A percentile compares a stretch with the other conserved stretches of the same genome.
Evolutionary conservation across 2,113 vertebrate species (phyloP).

Genomic region (Oenanthe oenanthe): DNA sequence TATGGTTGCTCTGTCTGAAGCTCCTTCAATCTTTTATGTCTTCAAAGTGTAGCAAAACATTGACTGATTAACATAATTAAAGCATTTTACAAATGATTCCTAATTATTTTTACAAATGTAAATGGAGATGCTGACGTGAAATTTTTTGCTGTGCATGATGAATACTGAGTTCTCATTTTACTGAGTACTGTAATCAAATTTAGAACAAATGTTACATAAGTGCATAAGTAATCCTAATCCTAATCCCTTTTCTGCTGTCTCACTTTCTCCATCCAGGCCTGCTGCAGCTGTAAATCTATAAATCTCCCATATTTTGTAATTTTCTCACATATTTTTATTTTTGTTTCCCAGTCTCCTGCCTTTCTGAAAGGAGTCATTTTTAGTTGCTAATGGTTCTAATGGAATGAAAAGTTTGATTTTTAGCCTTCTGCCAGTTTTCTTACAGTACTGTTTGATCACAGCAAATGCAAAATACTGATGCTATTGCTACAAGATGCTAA

Average conservation of each 20-base stretch:
- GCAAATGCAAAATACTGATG: neutral
- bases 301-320: constrained; percentile 49
- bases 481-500: neutral
- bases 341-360: neutral
- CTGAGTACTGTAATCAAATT: constrained; percentile 56
- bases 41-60: constrained; percentile 27
- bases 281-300: constrained; percentile 38
- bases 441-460: neutral
- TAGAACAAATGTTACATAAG: constrained; percentile 33
- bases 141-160: neutral
- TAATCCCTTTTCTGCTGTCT: constrained; percentile 54
- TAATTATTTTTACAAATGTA: constrained; percentile 34
- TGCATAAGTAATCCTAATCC: constrained; percentile 45
- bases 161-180: constrained; percentile 38
- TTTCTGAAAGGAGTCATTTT: neutral
- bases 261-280: constrained; percentile 37
- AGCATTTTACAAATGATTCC: constrained; percentile 16
- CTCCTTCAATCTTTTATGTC: neutral
- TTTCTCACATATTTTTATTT: neutral
- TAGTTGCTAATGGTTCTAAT: neutral
- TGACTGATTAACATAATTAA: constrained; percentile 40
- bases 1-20: neutral
- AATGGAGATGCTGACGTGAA: neutral
- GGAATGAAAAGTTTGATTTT: neutral
- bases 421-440: neutral